Evolutionary conservation across 92 coral and sea anemone species (phyloP), one percentile per base, ranked within the genome.

Genomic region (Actinernus sp.): DNA sequence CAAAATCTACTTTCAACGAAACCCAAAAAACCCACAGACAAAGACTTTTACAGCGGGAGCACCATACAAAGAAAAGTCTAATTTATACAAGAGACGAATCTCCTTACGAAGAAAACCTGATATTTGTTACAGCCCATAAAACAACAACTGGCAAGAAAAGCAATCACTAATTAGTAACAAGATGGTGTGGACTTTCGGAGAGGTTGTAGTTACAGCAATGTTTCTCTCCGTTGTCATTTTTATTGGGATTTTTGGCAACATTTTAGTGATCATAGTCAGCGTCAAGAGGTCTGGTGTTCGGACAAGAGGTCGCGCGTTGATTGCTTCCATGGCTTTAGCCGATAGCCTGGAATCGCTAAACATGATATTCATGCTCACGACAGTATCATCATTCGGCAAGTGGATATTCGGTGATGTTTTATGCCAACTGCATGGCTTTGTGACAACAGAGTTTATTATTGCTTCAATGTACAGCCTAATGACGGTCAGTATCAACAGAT

Each of bases 261-360:
- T 74, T 31, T 43, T 82, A 45, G 89, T 82, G 1, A 72, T 82
- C 11, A 44, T 82, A 34, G 76, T 80, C 39, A 71, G 87, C 26
- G 43, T 25, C 2, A 64, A 72, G 36, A 81, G 87, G 1, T 61
- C 53, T 29, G 54, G 87, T 29, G 81, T 80, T 2, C 45, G 81
- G 2, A 71, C 81, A 2, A 66, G 65, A 48, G 87, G 87, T 7
- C 63, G 72, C 20, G 58, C 81, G 19, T 25, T 80, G 17, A 80
- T 82, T 3, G 88, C 74, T 1, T 73, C 76, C 50, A 48, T 73
- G 46, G 83, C 88, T 12, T 6, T 66, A 0, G 88, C 88, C 1
- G 88, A 82, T 40, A 26, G 66, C 20, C 28, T 82, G 62, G 83
- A 82, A 44, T 74, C 88, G 1, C 26, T 44, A 1, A 82, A 82